Base-by-base conservation (phyloP, 2,797 vertebrate genomes). In the Serranus cabrilla region DNA sequence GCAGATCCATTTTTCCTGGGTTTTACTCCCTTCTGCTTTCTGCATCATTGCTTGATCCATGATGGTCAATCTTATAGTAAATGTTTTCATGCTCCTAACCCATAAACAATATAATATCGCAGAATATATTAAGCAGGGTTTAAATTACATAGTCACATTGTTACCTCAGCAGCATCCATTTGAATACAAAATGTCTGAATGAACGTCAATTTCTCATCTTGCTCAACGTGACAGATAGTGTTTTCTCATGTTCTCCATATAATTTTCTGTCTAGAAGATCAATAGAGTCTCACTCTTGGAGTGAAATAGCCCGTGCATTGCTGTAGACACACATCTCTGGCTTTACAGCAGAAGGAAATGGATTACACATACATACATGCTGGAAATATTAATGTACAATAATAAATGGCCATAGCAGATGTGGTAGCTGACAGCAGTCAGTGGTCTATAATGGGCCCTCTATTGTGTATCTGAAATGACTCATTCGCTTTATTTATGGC, bases 401-500 rank as follows among this genome's bases (percentile, higher is more conserved):
- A 73, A 90, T 83, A 89, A 90, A 88, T 82, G 52, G 58, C 70
- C 49, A 2, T 37, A 21, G 52, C 63, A 67, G 65, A 40, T 63
- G 71, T 71, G 66, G 66, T 27, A 43, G 78, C 74, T 74, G 77
- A 72, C 82, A 80, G 74, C 80, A 88, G 76, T 89, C 87, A 80
- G 74, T 80, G 80, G 21, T 78, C 79, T 77, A 73, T 88, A 88
- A 90, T 87, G 73, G 8, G 70, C 67, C 64, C 61, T 82, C 83
- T 63, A 85, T 91, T 92, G 84, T 92, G 62, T 1, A 52, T 83
- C 77, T 78, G 58, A 92, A 94, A 92, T 91, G 61, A 89, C 78
- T 90, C 77, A 70, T 82, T 92, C 74, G 71, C 62, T 88, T 75
- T 91, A 92, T 93, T 89, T 90, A 92, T 92, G 76, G 75, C 62